Evolutionary conservation across 2,113 vertebrate genomes (phyloP).

Genomic region (Romanogobio albipinnatus): DNA sequence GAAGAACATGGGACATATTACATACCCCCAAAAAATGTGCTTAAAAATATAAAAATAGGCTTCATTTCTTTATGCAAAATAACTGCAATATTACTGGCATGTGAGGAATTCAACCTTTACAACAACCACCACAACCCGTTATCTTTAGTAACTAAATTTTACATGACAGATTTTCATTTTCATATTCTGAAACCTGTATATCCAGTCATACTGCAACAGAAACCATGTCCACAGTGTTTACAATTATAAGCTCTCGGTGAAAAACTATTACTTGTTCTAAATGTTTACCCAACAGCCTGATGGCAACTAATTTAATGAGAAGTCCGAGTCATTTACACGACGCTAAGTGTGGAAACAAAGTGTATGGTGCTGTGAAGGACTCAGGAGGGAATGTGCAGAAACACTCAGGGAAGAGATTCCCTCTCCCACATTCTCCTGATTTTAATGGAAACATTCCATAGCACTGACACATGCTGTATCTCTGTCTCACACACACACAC

Average conservation of each 20-base stretch:
- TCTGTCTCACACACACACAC: slow-evolving; percentile 19
- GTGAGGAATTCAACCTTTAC: not conserved
- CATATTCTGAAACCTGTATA: not conserved
- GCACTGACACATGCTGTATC: slow-evolving; percentile 28
- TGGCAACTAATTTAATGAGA: not conserved
- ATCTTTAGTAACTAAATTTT: not conserved
- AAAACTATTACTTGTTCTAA: not conserved
- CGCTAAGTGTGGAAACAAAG: not conserved
- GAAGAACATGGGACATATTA: too few species aligned
- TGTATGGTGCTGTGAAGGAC: not conserved
- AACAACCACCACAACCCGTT: not conserved
- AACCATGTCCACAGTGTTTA: not conserved
- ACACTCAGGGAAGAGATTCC: not conserved
- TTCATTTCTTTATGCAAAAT: not conserved
- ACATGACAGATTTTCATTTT: not conserved
- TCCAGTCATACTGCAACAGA: not conserved
- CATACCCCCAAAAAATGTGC: too few species aligned
- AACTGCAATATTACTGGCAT: not conserved
- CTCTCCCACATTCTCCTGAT: slow-evolving; percentile 25
- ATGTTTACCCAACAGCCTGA: not conserved
- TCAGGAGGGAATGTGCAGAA: slow-evolving; percentile 11
- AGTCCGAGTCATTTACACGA: not conserved
- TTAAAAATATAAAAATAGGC: too few species aligned
- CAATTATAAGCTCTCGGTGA: not conserved
- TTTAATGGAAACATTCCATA: slow-evolving; percentile 57